Evolutionary conservation across 2,113 vertebrate species (phyloP).

Genomic region (Lampris incognitus): DNA sequence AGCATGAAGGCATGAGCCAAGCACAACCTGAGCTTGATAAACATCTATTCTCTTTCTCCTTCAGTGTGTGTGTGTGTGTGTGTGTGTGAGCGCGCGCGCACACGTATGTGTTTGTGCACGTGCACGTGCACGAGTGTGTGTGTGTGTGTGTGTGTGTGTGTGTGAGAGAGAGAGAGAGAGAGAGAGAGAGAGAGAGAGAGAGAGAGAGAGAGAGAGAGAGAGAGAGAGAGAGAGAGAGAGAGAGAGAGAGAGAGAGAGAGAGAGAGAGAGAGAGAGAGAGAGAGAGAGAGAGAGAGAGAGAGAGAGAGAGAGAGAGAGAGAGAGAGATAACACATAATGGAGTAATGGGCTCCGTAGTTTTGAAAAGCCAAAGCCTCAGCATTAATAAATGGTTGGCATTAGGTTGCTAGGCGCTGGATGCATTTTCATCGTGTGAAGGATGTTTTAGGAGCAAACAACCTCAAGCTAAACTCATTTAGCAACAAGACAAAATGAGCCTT

Average conservation of each 20-base stretch:
- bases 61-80: neutral
- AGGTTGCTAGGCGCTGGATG: slow-evolving; percentile 18
- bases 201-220: too few species aligned
- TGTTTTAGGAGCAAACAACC: slow-evolving; percentile 21
- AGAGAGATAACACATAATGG: too few species aligned
- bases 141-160: slow-evolving; percentile 3
- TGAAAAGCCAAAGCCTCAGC: slow-evolving; percentile 36
- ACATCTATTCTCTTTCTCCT: slow-evolving; percentile 40
- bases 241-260: too few species aligned
- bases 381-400: slow-evolving; percentile 37
- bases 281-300: too few species aligned
- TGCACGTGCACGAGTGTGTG: neutral
- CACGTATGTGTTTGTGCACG: neutral
- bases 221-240: too few species aligned
- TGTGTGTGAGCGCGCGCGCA: slow-evolving; percentile 1
- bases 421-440: slow-evolving; percentile 1
- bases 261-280: too few species aligned
- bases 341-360: slow-evolving; percentile 31
- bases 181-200: too few species aligned
- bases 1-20: slow-evolving; percentile 37
- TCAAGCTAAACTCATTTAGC: slow-evolving; percentile 36
- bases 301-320: too few species aligned
- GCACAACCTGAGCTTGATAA: slow-evolving; percentile 55
- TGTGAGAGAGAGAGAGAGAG: too few species aligned
- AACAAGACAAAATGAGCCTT: slow-evolving; percentile 18